Base-by-base conservation (phyloP, 1,140 invertebrate genomes). In the Vanessa tameamea region DNA sequence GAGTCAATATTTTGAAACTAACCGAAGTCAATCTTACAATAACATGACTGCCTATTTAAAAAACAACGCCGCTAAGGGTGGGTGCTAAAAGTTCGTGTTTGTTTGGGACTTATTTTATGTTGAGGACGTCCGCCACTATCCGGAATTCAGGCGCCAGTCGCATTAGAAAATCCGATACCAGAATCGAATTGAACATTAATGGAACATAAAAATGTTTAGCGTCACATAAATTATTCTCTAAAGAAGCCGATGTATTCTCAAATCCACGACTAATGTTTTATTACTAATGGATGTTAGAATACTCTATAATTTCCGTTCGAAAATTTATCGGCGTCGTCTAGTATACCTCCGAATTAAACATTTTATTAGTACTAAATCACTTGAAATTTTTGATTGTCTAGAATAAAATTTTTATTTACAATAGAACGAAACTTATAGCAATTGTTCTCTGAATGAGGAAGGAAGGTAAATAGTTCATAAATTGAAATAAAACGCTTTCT, bases 121-220 rank as follows among this genome's bases (percentile, higher is more conserved):
- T 80, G 82, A 88, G 57, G 57, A 61, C 82, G 80, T 87, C 82
- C 83, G 88, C 78, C 80, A 72, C 64, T 77, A 72, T 51, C 82
- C 83, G 84, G 86, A 84, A 85, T 86, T 74, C 72, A 87, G 90
- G 90, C 90, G 90, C 90, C 90, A 87, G 74, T 81, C 57, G 72
- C 89, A 92, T 91, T 91, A 92, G 85, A 87, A 85, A 83, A 84
- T 80, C 81, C 86, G 87, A 91, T 91, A 92, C 80, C 79, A 83
- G 81, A 85, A 86, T 87, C 87, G 78, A 87, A 88, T 88, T 83
- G 78, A 80, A 84, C 88, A 80, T 90, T 92, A 90, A 90, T 90
- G 84, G 83, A 84, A 88, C 88, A 90, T 89, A 87, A 91, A 91
- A 92, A 90, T 87, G 81, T 90, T 90, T 89, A 90, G 81, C 86